Evolutionary conservation across 2,888 invertebrate genomes (phyloP).

Genomic region (Troides oblongomaculatus): DNA sequence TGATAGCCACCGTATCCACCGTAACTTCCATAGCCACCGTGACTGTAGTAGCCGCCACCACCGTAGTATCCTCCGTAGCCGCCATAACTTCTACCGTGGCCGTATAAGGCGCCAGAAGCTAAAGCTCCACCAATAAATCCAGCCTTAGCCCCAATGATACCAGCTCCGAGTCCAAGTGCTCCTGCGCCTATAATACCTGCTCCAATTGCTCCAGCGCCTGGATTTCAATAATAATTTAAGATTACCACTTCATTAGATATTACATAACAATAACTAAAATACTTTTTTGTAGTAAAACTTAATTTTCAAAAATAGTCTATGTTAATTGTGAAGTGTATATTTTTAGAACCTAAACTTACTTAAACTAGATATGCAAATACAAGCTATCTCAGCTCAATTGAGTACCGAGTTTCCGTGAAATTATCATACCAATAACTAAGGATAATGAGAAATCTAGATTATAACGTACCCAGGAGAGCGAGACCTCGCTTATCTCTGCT

Average conservation of each 20-base stretch:
- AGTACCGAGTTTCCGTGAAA: too few species aligned
- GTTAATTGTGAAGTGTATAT: too few species aligned
- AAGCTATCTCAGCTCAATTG: too few species aligned
- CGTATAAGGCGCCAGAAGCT: slow-evolving; percentile 47
- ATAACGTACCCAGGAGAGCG: slow-evolving; percentile 53
- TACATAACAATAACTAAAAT: too few species aligned
- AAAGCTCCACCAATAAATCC: slow-evolving; percentile 65
- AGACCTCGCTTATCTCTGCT: slow-evolving; percentile 58
- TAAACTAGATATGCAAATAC: too few species aligned
- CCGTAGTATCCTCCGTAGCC: slow-evolving; percentile 35
- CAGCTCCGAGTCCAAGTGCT: slow-evolving; percentile 55
- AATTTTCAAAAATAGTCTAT: too few species aligned
- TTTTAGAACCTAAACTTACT: too few species aligned
- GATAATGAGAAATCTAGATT: background rate
- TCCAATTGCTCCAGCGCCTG: slow-evolving; percentile 50
- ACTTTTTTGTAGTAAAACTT: too few species aligned
- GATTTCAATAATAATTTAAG: slow-evolving; percentile 11
- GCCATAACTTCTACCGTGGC: slow-evolving; percentile 43
- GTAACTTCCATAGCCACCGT: slow-evolving; percentile 43
- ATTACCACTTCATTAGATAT: too few species aligned
- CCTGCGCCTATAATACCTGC: slow-evolving; percentile 62
- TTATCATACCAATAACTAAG: background rate
- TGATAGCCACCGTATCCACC: slow-evolving; percentile 33
- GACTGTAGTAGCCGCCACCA: slow-evolving; percentile 33
- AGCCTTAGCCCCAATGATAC: slow-evolving; percentile 62